These are phyloP conservation scores for Solea senegalensis DNA, from an alignment of 2,113 vertebrate genomes.

Conservation along the genomic window DNA sequence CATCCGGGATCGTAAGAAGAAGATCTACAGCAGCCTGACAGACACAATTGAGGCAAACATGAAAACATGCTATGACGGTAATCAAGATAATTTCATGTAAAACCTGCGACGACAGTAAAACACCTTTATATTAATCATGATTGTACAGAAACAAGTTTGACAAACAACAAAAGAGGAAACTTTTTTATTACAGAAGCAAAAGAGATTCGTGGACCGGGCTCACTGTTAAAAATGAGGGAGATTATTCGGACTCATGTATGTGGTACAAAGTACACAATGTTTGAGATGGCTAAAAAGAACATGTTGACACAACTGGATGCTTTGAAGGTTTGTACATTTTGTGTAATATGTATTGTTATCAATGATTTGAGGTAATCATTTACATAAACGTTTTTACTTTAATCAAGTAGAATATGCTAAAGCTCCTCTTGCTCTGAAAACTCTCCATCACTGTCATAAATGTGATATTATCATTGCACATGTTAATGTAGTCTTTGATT, in stretches of 20 bases:
- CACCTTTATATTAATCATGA: not conserved
- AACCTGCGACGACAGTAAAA: not conserved
- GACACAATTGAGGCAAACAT: conserved; percentile 29
- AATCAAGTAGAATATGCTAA: no score
- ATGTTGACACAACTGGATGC: not conserved
- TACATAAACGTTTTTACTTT: no score
- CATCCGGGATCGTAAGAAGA: conserved; percentile 43
- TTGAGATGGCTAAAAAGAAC: not conserved
- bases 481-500: no score
- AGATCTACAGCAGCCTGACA: conserved; percentile 42
- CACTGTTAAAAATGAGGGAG: not conserved
- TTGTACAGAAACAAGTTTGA: not conserved
- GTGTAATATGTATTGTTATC: no score
- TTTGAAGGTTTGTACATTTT: conserved; percentile 34
- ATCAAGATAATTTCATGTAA: not conserved
- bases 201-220: accelerated
- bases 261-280: conserved; percentile 13
- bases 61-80: not conserved
- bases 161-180: not conserved
- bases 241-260: conserved; percentile 1
- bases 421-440: no score
- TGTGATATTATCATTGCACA: no score
- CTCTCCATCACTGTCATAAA: no score
- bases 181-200: conserved; percentile 32
- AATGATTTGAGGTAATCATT: no score